phyloP scores from a whole-genome alignment of 2,113 vertebrate species.

The Rhadina sibilatrix region DNA sequence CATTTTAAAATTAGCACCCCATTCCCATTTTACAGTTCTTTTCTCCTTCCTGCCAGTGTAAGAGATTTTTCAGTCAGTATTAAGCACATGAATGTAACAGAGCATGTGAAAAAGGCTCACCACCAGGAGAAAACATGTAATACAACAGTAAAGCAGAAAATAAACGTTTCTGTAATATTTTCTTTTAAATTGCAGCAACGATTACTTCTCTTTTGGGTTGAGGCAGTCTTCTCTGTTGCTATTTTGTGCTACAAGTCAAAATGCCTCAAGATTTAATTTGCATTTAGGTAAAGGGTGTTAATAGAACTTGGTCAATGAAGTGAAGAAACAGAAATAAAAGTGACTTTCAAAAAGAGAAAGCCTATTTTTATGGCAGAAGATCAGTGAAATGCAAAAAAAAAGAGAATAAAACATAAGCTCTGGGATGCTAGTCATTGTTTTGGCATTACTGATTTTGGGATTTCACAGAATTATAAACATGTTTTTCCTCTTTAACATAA shows the following conservation, averaged over 20 bases:
- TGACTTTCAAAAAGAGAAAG: not conserved
- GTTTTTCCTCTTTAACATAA: conserved; percentile 9
- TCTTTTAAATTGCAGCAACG: not conserved
- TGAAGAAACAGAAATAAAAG: conserved; percentile 10
- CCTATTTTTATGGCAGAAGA: not conserved
- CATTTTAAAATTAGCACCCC: not conserved
- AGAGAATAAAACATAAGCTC: not conserved
- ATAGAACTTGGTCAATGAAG: not conserved
- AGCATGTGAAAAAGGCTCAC: not conserved
- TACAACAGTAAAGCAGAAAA: not conserved
- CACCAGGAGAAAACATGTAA: not conserved
- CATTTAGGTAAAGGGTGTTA: conserved; percentile 9
- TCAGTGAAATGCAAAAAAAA: conserved; percentile 1
- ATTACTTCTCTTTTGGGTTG: not conserved
- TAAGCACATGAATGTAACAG: not conserved
- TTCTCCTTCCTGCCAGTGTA: not conserved
- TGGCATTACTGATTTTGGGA: not conserved
- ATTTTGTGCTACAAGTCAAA: not conserved
- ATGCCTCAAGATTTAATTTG: not conserved
- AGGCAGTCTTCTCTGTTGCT: not conserved
- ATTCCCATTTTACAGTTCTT: not conserved
- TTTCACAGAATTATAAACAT: not conserved
- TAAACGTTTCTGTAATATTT: not conserved
- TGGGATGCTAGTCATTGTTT: not conserved
- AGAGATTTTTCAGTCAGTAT: not conserved